Evolutionary conservation across 2,888 invertebrate genomes (phyloP), one percentile per base, ranked within the genome.

Genomic region (Tetranychus piercei): DNA sequence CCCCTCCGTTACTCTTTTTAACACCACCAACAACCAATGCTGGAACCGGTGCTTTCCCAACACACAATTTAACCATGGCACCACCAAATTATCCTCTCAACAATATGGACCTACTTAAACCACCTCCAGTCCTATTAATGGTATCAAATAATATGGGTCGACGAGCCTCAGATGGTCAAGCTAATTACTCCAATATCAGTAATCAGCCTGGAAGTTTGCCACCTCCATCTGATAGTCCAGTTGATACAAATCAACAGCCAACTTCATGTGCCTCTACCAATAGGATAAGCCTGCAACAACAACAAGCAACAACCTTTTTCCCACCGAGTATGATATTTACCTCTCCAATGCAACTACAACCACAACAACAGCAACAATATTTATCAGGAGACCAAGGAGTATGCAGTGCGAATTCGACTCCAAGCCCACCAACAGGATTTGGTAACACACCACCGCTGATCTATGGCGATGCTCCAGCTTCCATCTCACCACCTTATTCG

Each of bases 81-180:
- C 76, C 75, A 8, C 75, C 76, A 15, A 76, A 76, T 43, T 75
- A 75, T 74, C 76, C 76, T 1, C n/a, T 76, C 20, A 65, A 66
- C 9, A 72, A 76, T 34, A 76, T 76, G 76, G 76, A 76, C 64
- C 69, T 76, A 23, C 74, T 76, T 23, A 43, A 71, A 23, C 76
- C 76, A 22, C 76, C 76, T 15, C 64, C 73, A 18, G 76, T 76
- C 6, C 43, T 76, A 7, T 22, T 75, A 18, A 76, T 76, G 76
- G 76, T 74, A 8, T 69, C 66, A 20, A 76, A 75, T 34, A 75
- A 76, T 64, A 71, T 77, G 20, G 44, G 67, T 55, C 87, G 95
- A 66, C 87, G 95, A 79, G 94, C 94, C 73, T 94, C 94, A 15
- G 95, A 95, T 84, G 95, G 95, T 79, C 94, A 94, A 75, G 94